Evolutionary conservation across 1,140 invertebrate species (phyloP), one percentile per base, ranked within the genome.

Genomic region (Apis florea): DNA sequence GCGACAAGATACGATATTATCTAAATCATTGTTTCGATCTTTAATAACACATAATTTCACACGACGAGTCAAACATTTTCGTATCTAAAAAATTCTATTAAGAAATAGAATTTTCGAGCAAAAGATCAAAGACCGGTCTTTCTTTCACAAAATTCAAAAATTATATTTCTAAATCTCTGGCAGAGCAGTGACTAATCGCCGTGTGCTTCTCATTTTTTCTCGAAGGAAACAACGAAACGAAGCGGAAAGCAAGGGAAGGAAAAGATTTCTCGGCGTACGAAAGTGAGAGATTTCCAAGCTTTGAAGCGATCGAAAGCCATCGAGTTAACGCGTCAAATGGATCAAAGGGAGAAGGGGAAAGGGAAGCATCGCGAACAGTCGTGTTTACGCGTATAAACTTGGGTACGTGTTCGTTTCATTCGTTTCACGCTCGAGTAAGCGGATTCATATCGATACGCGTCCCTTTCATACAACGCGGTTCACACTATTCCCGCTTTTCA

Each of bases 241-340:
- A 76, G 74, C 21, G 24, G 26, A 74, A 66, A 73, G 78, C 26
- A 17, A 70, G 68, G 47, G 49, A 21, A 24, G 24, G 31, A 47
- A 67, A 59, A 80, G 21, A 74, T 47, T 24, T 61, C 61, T 72
- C 56, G 78, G 84, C 68, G 47, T 76, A 61, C 75, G 73, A 70
- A 72, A 59, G 64, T 49, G 83, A 80, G 79, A 86, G 77, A 64
- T 69, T 82, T 61, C 31, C 69, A 26, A 15, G 70, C 79, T 86
- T 86, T 85, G 83, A 85, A 82, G 70, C 74, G 51, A 61, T 83
- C 74, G 83, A 86, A 85, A 85, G 79, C 83, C 70, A 79, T 85
- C 64, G 59, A 31, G 71, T 61, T 85, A 69, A 76, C 70, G 73
- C 79, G 31, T 72, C 74, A 58, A 24, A 73, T 85, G 85, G 79